Evolutionary conservation across 2,797 vertebrate species (phyloP).

Genomic region (Myripristis jacobus): DNA sequence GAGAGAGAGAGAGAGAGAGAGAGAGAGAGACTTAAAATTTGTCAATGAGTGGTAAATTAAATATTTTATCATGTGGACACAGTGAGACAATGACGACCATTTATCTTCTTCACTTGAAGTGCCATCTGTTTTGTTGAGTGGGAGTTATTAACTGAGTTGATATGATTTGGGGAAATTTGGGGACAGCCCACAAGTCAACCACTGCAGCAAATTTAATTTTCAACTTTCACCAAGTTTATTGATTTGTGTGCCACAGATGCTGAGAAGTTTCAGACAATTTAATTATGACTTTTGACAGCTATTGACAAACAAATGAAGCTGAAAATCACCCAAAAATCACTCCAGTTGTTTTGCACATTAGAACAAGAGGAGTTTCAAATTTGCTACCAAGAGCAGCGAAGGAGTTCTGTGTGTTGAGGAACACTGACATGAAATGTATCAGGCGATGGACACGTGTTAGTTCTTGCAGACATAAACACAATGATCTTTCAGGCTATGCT

Average conservation of each 20-base stretch:
- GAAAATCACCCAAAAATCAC: not conserved
- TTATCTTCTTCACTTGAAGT: not conserved
- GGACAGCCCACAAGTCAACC: not conserved
- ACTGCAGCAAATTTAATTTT: not conserved
- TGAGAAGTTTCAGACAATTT: not conserved
- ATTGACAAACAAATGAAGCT: not conserved
- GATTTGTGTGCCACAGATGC: not conserved
- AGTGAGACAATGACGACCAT: not conserved
- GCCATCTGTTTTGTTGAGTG: slow-evolving; percentile 8
- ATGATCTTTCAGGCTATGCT: no score
- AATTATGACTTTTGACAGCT: not conserved
- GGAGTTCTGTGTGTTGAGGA: not conserved
- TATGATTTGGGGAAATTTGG: slow-evolving; percentile 5
- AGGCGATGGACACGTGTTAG: not conserved
- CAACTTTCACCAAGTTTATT: not conserved
- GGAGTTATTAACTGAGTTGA: not conserved
- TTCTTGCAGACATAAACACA: not conserved
- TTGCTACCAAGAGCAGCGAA: not conserved
- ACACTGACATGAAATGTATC: not conserved
- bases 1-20: not conserved
- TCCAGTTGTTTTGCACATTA: not conserved
- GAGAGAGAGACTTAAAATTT: not conserved
- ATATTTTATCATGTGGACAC: not conserved
- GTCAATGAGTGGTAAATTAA: not conserved
- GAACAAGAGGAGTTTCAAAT: not conserved